Evolutionary conservation across 2,797 vertebrate species (phyloP), one percentile per base, ranked within the genome.

Genomic region (Phrynocephalus guinanensis): DNA sequence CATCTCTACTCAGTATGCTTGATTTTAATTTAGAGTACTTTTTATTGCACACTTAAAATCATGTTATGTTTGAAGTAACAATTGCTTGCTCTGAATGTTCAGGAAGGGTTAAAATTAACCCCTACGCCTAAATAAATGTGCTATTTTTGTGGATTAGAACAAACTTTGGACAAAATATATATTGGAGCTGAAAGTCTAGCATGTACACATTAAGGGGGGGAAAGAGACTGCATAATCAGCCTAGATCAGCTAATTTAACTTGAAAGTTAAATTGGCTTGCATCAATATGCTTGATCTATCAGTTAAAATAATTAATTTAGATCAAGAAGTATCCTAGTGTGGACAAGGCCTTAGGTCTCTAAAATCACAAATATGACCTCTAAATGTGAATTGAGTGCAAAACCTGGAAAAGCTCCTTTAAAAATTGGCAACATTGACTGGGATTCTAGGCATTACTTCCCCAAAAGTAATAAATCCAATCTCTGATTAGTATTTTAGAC

Each of bases 221-320:
- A 10, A 24, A 9, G 44, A 26, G 38, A 85, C 52, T 70, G 33
- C 20, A 76, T 60, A 84, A 79, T 86, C 76, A 86, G 76, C 28
- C 48, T 79, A 79, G 76, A 79, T 86, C 48, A 79, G 84, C 48
- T 70, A 79, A 86, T 86, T 86, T 79, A 86, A 70, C 63, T 79
- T 86, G 82, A 79, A 88, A 79, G 76, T 60, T 70, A 88, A 84
- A 84, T 68, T 72, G 63, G 82, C 79, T 84, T 70, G 79, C 77
- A 71, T 84, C 83, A 84, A 79, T 83, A 73, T 63, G 33, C 28
- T 75, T 48, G 20, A 52, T 66, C 76, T 84, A 79, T 84, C 76
- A 79, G 82, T 78, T 78, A 88, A 84, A 30, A 84, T 50, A 84
- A 78, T 82, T 73, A 79, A 88, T 84, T 88, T 86, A 86, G 76